Base-by-base conservation (phyloP, 2,113 vertebrate species). In the Euleptes europaea region DNA sequence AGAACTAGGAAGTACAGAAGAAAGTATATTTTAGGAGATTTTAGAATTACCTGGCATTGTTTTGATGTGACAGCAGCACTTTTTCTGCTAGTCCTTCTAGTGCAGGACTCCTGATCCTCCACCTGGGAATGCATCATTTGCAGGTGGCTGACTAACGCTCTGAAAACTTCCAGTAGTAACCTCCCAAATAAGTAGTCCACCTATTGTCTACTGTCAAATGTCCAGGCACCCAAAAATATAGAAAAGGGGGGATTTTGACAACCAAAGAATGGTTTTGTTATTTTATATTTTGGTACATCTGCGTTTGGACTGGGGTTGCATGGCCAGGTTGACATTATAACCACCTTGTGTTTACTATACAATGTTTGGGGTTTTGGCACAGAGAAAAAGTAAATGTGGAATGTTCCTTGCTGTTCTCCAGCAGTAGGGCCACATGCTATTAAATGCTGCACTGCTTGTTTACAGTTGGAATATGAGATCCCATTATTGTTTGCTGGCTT, bases 361-460 rank as follows among this genome's bases (percentile, higher is more conserved):
- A 89, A 33, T 69, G 44, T 63, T 42, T 82, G 31, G 3, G 47
- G 31, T 38, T 44, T 17, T 28, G 71, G 42, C 0, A 0, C 60
- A 84, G 78, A 78, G 77, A 28, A 47, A 88, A 87, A 78, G 74
- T 86, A 90, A 85, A 84, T 89, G 84, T 80, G 69, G 84, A 74
- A 78, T 66, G 71, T 91, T 60, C 60, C 42, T 87, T 78, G 83
- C 82, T 19, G 47, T 89, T 84, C 78, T 65, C 67, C 69, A 78
- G 26, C 44, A 31, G 3, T 57, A 33, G 3, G 67, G 74, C 83
- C 67, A 13, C 72, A 73, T 87, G 47, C 72, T 88, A 86, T 77
- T 82, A 54, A 86, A 83, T n/a, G 15, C 31, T 28, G 82, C 86
- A 31, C 66, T 84, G 88, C 84, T 80, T 57, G 87, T 87, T 84